Base-by-base conservation (phyloP, 2,113 vertebrate genomes). In the Cyanistes caeruleus region DNA sequence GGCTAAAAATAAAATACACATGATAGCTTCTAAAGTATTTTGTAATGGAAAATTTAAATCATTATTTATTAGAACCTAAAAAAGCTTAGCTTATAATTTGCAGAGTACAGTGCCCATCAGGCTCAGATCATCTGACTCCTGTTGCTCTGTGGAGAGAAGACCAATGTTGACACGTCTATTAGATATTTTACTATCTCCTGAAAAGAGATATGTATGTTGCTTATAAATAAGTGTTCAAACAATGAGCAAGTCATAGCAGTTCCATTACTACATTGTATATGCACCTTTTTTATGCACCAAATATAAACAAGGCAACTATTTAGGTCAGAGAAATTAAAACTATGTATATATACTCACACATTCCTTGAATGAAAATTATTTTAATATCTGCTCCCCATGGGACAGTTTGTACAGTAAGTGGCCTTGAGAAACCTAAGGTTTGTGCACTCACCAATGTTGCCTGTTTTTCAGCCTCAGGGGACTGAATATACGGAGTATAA, bases 141-240 rank as follows among this genome's bases (percentile, higher is more conserved):
- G 5, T 46, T 8, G 9, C 3, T 68, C 15, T 74, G 5, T 2
- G 79, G n/a, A 68, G 41, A 75, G 60, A 72, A 80, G 15, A 94
- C 3, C 49, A 76, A 52, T 0, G 0, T 0, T 69, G 22, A 37
- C 11, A 92, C 78, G 62, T 15, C 64, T n/a, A 11, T 12, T 76
- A 64, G 21, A 20, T 53, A 80, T 43, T 91, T 65, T 78, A 44
- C 27, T 55, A 18, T 46, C 18, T 90, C 7, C 43, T 90, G 67
- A 20, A 74, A 63, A 67, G 28, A 88, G 14, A 19, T 44, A 62
- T 3, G 11, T 44, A 64, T 58, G 25, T 73, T 89, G 15, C 65
- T 87, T 79, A 44, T 20, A 79, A 51, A 4, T 28, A 73, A 55
- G 9, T 25, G 11, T 64, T 64, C 27, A 72, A 59, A 80, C 23